phyloP scores from a whole-genome alignment of 2,113 vertebrate genomes.

The Mionectes macconnelli region DNA sequence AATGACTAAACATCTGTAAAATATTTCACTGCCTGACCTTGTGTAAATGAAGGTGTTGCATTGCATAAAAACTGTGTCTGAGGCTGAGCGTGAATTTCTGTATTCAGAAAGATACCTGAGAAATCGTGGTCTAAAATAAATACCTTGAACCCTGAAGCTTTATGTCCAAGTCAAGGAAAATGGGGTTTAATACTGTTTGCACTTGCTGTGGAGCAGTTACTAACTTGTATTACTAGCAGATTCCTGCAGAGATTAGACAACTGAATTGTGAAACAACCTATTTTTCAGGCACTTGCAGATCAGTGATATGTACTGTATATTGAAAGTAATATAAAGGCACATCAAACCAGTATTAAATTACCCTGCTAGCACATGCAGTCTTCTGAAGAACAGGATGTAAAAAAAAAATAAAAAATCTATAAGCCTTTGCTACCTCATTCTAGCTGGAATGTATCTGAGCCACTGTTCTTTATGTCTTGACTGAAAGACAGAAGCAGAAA shows the following conservation, averaged over 20 bases:
- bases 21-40: background rate
- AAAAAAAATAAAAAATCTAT: background rate
- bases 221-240: background rate
- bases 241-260: background rate
- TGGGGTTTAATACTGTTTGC: background rate
- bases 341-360: slow-evolving; percentile 41
- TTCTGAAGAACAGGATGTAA: background rate
- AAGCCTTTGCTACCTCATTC: background rate
- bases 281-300: slow-evolving; percentile 11
- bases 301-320: background rate
- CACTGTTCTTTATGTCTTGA: background rate
- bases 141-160: background rate
- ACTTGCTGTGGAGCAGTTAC: background rate
- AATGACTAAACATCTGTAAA: background rate
- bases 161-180: background rate
- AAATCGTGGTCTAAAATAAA: background rate
- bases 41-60: background rate
- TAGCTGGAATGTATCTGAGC: background rate
- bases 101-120: background rate
- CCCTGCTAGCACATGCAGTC: background rate
- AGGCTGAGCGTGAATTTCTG: background rate
- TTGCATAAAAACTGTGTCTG: background rate
- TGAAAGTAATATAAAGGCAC: slow-evolving; percentile 28
- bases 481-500: background rate
- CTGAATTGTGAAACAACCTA: background rate